Evolutionary conservation across 2,113 vertebrate species (phyloP).

Genomic region (Antidorcas marsupialis): DNA sequence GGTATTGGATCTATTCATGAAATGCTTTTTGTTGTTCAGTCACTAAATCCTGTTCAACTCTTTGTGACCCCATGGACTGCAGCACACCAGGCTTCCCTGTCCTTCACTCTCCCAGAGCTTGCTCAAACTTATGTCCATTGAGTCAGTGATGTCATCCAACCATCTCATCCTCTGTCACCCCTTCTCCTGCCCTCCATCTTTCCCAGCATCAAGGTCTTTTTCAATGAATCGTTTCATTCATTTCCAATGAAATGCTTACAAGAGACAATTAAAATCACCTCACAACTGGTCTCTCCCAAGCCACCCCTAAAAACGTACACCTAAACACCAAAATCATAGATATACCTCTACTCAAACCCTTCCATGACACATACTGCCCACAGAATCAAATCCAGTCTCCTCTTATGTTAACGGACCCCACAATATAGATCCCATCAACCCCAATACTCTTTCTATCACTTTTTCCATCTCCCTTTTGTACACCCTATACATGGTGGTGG

Average conservation of each 20-base stretch:
- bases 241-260: neutral
- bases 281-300: neutral
- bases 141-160: neutral
- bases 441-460: neutral
- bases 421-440: too few species aligned
- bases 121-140: neutral
- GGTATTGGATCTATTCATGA: constrained; percentile 18
- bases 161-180: neutral
- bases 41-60: neutral
- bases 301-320: neutral
- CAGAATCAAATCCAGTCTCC: neutral
- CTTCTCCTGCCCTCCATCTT: neutral
- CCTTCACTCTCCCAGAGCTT: neutral
- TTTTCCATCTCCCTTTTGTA: neutral
- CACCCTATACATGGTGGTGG: neutral
- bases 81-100: neutral
- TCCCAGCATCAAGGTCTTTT: neutral
- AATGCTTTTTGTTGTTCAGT: neutral
- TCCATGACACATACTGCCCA: neutral
- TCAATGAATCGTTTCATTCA: neutral
- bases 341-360: neutral
- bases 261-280: neutral
- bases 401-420: neutral
- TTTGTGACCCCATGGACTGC: neutral
- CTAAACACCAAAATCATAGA: neutral